Conservation (phyloP, 2,888 invertebrate species). For the Ormia ochracea region DNA sequence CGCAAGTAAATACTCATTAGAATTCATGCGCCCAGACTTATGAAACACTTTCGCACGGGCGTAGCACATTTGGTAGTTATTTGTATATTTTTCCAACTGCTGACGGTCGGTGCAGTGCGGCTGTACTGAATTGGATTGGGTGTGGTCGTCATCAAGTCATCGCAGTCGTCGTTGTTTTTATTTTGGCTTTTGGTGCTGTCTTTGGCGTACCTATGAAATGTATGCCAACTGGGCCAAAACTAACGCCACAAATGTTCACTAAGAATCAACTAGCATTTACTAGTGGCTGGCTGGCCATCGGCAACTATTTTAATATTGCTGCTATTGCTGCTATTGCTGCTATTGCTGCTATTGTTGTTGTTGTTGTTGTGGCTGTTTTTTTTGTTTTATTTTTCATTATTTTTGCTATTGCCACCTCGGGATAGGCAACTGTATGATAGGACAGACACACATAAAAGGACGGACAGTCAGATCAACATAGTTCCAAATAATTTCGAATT, state of each 20-base stretch:
- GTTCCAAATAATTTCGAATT: slow-evolving; percentile 47
- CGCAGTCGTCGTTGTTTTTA: slow-evolving; percentile 31
- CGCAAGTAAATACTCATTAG: background rate
- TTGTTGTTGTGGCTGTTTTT: slow-evolving; percentile 10
- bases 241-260: slow-evolving; percentile 56
- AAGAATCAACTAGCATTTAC: slow-evolving; percentile 58
- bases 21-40: slow-evolving; percentile 37
- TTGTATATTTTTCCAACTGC: slow-evolving; percentile 49
- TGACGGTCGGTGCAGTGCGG: slow-evolving; percentile 57
- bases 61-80: slow-evolving; percentile 56
- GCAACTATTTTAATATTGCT: slow-evolving; percentile 49
- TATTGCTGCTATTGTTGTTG: slow-evolving; percentile 20
- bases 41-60: slow-evolving; percentile 62
- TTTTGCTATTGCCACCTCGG: slow-evolving; percentile 56
- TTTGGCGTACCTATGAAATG: slow-evolving; percentile 63
- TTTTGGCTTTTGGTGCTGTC: slow-evolving; percentile 58
- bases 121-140: slow-evolving; percentile 62
- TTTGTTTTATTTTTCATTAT: slow-evolving; percentile 5
- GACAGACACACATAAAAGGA: slow-evolving; percentile 26
- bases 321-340: background rate
- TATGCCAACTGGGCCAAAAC: slow-evolving; percentile 61
- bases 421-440: slow-evolving; percentile 48
- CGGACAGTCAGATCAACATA: slow-evolving; percentile 34
- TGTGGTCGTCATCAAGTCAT: slow-evolving; percentile 63
- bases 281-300: slow-evolving; percentile 59